Evolutionary conservation across 2,888 invertebrate species (phyloP).

Genomic region (Nemapogon koenigi): DNA sequence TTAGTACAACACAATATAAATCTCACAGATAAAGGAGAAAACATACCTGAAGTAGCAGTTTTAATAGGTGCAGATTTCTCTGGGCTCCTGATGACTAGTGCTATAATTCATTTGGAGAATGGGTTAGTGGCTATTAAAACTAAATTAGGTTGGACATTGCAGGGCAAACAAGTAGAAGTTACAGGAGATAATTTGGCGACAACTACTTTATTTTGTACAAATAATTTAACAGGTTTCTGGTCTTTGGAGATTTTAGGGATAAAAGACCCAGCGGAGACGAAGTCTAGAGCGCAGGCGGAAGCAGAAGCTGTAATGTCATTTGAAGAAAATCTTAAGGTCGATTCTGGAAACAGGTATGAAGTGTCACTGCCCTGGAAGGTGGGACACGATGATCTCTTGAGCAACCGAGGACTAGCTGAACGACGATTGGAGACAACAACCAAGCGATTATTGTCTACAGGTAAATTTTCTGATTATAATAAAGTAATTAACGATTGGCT

Average conservation of each 20-base stretch:
- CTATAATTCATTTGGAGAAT: not conserved
- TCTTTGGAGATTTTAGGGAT: not conserved
- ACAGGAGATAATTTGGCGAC: not conserved
- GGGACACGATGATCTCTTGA: not conserved
- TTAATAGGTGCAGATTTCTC: slow-evolving; percentile 3
- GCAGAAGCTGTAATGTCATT: not conserved
- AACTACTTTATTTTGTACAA: too few species aligned
- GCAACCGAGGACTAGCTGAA: not conserved
- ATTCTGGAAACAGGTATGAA: not conserved
- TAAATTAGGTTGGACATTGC: slow-evolving; percentile 4
- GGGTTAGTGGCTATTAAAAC: slow-evolving; percentile 1
- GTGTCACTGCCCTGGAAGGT: slow-evolving; percentile 1
- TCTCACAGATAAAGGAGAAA: not conserved
- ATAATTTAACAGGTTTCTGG: not conserved
- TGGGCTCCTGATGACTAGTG: not conserved
- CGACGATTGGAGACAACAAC: slow-evolving; percentile 17
- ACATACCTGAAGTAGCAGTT: not conserved
- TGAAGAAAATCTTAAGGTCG: not conserved
- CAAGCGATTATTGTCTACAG: slow-evolving; percentile 3
- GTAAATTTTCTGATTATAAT: slow-evolving; percentile 7
- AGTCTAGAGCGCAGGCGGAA: not conserved
- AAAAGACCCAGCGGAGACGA: not conserved
- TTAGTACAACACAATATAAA: slow-evolving; percentile 2
- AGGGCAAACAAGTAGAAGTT: not conserved
- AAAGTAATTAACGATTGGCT: slow-evolving; percentile 10